Base-by-base conservation (phyloP, 2,888 invertebrate genomes). In the Ceramica pisi region DNA sequence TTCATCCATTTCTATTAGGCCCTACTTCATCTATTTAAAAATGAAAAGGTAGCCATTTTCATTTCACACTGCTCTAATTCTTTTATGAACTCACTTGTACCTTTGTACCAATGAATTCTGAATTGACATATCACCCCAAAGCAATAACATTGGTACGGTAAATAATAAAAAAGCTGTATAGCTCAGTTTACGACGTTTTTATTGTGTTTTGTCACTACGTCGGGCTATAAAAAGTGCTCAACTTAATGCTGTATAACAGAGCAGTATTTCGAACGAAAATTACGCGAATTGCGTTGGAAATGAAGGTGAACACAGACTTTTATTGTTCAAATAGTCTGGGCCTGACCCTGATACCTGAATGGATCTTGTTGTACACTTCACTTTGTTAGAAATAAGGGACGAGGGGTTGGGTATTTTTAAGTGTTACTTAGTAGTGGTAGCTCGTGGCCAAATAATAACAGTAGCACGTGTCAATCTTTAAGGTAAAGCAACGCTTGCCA, bases 141-240 rank as follows among this genome's bases (percentile, higher is more conserved):
- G 87, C 85, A 84, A 87, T 90, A 88, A 88, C 88, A 86, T 89
- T 86, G 87, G 84, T 83, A 86, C 82, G 84, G 85, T 87, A 87
- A 88, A 89, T 85, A 84, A 81, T 84, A 86, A 89, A 89, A 89
- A 89, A 86, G 84, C 80, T 69, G 79, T 83, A 86, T 84, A 85
- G 86, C 88, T 75, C 83, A 78, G 66, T 92, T 92, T 89, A 93
- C 88, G 89, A 88, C 79, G 50, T 72, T 91, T 92, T 92, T 90
- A 92, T 82, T 85, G 87, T 88, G 78, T 78, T 79, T 46, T 83
- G 85, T 84, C 85, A 86, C 79, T 87, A 81, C 78, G 74, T 67
- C 66, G 71, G 78, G 76, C 86, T 88, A 62, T 80, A 75, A 91
- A 91, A 89, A 81, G 82, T 88, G 88, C 88, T 89, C 86, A 86